Evolutionary conservation across 1,140 invertebrate genomes (phyloP), one percentile per base, ranked within the genome.

Genomic region (Fopius arisanus): DNA sequence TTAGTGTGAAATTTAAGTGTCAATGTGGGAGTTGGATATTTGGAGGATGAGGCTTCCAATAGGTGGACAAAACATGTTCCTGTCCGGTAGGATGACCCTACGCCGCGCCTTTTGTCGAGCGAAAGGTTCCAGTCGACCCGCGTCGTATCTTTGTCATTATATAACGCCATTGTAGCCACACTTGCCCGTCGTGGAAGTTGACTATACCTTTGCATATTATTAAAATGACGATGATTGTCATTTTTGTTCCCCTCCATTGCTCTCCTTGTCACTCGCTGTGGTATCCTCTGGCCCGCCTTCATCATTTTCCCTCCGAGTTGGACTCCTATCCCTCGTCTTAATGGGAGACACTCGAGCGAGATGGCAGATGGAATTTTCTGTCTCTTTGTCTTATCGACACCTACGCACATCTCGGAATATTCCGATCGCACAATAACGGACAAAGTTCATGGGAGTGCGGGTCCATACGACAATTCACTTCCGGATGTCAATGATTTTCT

Each of bases 201-300:
- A 82, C 82, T 80, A 78, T 81, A 79, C 80, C 82, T 84, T 84
- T 86, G 84, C 84, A 86, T 86, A 84, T 87, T 86, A 86, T 86
- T 87, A 88, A 88, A 88, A 88, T 87, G 85, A 88, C 85, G 86
- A 88, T 88, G 86, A 88, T 88, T 87, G 86, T 88, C 85, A 87
- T 86, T 88, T 88, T 85, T 88, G 80, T 84, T 68, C 74, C 69
- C 70, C 74, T 19, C 77, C 70, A 31, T 75, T 73, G 16, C 28
- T 71, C 26, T 70, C 16, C 10, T n/a, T 37, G 29, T 62, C 48
- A 23, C 31, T 37, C 19, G 67, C n/a, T 31, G 28, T 31, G 28
- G 9, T 65, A n/a, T 19, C 10, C 28, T 31, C 29, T 65, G 29
- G 62, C 62, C 62, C 62, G 62, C 62, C 62, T 31, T 3, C 59